Base-by-base conservation (phyloP, 1,140 invertebrate species). In the Stenopsyche tienmushanensis region DNA sequence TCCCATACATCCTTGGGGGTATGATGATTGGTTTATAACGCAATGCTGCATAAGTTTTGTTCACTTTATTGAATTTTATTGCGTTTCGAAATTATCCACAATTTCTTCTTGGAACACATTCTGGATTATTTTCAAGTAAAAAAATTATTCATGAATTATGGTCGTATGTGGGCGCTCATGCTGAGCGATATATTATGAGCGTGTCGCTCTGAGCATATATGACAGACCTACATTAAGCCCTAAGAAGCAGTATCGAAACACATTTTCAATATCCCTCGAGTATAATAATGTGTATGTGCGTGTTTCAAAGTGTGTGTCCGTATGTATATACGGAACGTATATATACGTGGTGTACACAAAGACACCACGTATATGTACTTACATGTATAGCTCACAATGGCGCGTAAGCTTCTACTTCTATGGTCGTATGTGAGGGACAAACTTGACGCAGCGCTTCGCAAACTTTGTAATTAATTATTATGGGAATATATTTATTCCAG, bases 181-280 rank as follows among this genome's bases (percentile, higher is more conserved):
- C n/a, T n/a, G n/a, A n/a, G n/a, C n/a, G n/a, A 34, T 34, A 13
- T 34, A 34, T 34, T 13, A 13, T 7, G 5, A 7, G 29, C 29
- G 29, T 7, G 13, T 7, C 29, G 29, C 13, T 34, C 5, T 13
- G 5, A 5, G 29, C 29, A 34, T 34, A 13, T 5, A 5, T 5
- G 5, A 34, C 29, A 34, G 5, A 34, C 29, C 5, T 34, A 34
- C 29, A 34, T 34, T 34, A 34, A 34, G 5, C 5, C 29, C 29
- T 15, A 25, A 34, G 25, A 64, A 64, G 62, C 49, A 29, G 49
- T 41, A 55, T 55, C 39, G 26, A 39, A 41, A 53, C 60, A 63
- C 60, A 64, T 64, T 54, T 42, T 20, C 62, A 54, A 64, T 54
- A 54, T 54, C 21, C 49, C 34, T 5, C 17, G 20, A 23, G 47